Percentiles rank a stretch among this genome's conserved stretches.
Conservation (phyloP, 2,113 vertebrate genomes). For the Corvus cornix region DNA sequence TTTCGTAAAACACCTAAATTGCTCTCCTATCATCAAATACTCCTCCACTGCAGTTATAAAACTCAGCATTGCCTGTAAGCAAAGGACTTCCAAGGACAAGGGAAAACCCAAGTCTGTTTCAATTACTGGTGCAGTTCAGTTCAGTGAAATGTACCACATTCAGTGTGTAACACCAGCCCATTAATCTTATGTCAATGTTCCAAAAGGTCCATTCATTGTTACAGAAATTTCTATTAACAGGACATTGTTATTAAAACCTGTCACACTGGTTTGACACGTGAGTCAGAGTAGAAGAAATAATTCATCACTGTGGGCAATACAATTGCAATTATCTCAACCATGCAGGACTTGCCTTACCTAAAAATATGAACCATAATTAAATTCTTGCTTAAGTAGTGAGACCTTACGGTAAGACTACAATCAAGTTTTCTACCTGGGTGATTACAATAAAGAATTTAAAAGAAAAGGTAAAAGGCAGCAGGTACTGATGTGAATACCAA, state of each 20-base stretch:
- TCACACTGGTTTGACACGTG: neutral
- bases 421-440: neutral
- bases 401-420: neutral
- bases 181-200: neutral
- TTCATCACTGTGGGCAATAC: neutral
- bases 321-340: neutral
- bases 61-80: neutral
- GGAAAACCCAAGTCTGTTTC: neutral
- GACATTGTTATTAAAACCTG: neutral
- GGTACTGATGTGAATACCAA: neutral
- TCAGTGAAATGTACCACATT: neutral
- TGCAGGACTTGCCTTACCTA: neutral
- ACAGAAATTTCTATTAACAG: neutral
- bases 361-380: constrained; percentile 8
- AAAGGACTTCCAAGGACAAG: constrained; percentile 1
- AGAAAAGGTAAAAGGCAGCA: neutral
- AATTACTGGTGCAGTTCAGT: neutral
- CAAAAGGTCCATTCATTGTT: neutral
- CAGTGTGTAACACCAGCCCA: neutral
- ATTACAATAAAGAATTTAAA: neutral
- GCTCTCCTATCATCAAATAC: neutral
- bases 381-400: neutral
- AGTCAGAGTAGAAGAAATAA: neutral
- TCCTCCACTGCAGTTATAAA: neutral
- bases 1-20: neutral